Evolutionary conservation across 1,140 invertebrate species (phyloP).

Genomic region (Schmidtea mediterranea): DNA sequence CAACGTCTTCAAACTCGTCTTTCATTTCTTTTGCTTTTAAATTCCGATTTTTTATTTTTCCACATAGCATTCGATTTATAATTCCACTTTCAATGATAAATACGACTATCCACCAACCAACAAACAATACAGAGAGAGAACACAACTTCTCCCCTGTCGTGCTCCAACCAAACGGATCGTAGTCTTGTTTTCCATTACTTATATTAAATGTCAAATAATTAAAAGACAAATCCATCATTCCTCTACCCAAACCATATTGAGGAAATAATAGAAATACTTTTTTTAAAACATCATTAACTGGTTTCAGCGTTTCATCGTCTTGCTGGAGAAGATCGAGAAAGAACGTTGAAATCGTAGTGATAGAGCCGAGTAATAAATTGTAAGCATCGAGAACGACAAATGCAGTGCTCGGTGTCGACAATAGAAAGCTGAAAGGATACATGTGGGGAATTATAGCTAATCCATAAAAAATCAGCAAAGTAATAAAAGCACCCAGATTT

Average conservation of each 20-base stretch:
- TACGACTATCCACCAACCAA: too few relatives aligned
- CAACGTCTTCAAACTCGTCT: too few relatives aligned
- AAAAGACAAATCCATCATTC: conserved; percentile 34
- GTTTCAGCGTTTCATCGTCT: conserved; percentile 14
- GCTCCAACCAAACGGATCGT: too few relatives aligned
- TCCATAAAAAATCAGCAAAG: conserved; percentile 34
- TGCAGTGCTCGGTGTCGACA: conserved; percentile 39
- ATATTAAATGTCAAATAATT: too few relatives aligned
- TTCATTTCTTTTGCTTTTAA: too few relatives aligned
- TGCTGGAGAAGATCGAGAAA: conserved; percentile 34
- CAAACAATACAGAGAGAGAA: too few relatives aligned
- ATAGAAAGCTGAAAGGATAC: conserved; percentile 37
- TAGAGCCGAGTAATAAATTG: conserved; percentile 41
- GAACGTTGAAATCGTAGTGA: conserved; percentile 38
- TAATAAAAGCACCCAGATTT: conserved; percentile 29
- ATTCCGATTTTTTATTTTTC: too few relatives aligned
- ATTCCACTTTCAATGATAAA: too few relatives aligned
- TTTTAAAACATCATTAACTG: conserved; percentile 29
- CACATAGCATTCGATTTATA: too few relatives aligned
- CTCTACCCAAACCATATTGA: conserved; percentile 40
- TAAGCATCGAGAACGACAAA: conserved; percentile 39
- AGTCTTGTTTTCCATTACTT: too few relatives aligned
- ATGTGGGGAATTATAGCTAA: conserved; percentile 36
- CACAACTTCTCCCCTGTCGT: too few relatives aligned
- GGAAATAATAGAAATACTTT: conserved; percentile 41